A percentile compares a stretch with the other conserved stretches of the same genome.
phyloP scores from a whole-genome alignment of 2,888 invertebrate species.

The Drymonia ruficornis region DNA sequence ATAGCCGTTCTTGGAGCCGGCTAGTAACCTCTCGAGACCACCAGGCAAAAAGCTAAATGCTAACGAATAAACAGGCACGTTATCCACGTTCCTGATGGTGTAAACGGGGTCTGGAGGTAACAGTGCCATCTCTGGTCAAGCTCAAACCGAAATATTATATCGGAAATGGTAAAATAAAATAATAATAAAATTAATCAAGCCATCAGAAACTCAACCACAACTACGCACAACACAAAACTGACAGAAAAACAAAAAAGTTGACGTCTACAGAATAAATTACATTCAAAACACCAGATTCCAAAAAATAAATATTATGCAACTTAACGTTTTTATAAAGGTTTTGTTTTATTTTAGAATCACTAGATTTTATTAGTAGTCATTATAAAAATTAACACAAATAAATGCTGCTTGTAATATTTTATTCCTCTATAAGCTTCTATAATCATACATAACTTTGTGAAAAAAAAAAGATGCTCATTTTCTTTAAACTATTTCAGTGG shows the following conservation, averaged over 20 bases:
- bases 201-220: slow-evolving; percentile 81
- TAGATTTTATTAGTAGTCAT: too few species aligned
- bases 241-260: slow-evolving; percentile 72
- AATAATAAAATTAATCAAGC: slow-evolving; percentile 79
- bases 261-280: slow-evolving; percentile 29
- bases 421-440: too few species aligned
- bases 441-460: too few species aligned
- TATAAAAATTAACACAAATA: too few species aligned
- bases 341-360: too few species aligned
- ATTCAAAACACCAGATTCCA: slow-evolving; percentile 20
- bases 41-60: slow-evolving; percentile 87
- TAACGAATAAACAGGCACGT: slow-evolving; percentile 89
- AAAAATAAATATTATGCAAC: too few species aligned
- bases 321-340: too few species aligned
- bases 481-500: too few species aligned
- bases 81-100: slow-evolving; percentile 88
- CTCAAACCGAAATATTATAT: slow-evolving; percentile 75
- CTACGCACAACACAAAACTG: slow-evolving; percentile 85
- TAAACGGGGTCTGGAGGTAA: slow-evolving; percentile 92
- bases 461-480: too few species aligned
- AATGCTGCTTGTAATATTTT: too few species aligned
- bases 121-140: slow-evolving; percentile 87
- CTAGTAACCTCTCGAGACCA: slow-evolving; percentile 87
- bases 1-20: slow-evolving; percentile 90
- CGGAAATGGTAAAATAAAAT: slow-evolving; percentile 74